Evolutionary conservation across 2,888 invertebrate genomes (phyloP).

Genomic region (Diarsia rubi): DNA sequence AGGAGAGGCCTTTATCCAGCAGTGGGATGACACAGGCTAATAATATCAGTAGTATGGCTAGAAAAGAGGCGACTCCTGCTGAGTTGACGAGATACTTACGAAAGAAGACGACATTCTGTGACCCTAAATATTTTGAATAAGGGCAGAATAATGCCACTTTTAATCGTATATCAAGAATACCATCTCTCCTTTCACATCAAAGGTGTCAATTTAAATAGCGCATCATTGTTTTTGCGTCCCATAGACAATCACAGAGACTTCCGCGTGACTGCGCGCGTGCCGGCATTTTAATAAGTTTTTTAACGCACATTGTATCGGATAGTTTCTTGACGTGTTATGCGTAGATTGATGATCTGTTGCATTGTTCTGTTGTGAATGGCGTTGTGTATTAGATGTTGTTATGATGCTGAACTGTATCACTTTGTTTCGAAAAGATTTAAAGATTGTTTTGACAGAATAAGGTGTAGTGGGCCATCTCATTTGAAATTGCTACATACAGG

Average conservation of each 20-base stretch:
- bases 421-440: not conserved
- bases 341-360: constrained; percentile 46
- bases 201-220: constrained; percentile 58
- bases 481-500: too few relatives aligned
- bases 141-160: not conserved
- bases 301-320: constrained; percentile 54
- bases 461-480: not conserved
- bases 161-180: constrained; percentile 6
- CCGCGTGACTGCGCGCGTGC: constrained; percentile 59
- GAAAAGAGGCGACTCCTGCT: not conserved
- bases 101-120: not conserved
- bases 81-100: not conserved
- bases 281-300: constrained; percentile 65
- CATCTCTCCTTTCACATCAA: constrained; percentile 25
- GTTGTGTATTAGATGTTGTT: constrained; percentile 15
- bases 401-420: constrained; percentile 9
- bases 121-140: not conserved
- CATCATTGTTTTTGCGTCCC: constrained; percentile 61
- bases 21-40: too few relatives aligned
- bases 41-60: too few relatives aligned
- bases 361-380: constrained; percentile 40
- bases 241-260: constrained; percentile 51
- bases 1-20: too few relatives aligned
- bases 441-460: constrained; percentile 1
- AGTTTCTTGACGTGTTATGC: constrained; percentile 49